Evolutionary conservation across 2,113 vertebrate species (phyloP), one percentile per base, ranked within the genome.

Genomic region (Sphyrna mokarran): DNA sequence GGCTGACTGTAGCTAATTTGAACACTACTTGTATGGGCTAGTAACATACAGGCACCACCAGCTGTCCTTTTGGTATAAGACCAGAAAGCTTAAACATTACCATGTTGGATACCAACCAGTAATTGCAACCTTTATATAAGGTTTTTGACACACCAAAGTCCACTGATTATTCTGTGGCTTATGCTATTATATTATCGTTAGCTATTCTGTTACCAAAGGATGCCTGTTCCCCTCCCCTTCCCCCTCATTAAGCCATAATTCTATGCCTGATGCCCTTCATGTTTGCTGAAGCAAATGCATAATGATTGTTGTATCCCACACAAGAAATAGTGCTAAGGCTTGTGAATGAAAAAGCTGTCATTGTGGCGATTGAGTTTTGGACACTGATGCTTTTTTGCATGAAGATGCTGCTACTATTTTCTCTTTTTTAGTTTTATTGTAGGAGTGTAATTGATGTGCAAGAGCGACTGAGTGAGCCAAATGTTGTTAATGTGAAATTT

Each of bases 351-450:
- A 86, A 95, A 95, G 76, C 95, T 95, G 76, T 95, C 63, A 40
- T 97, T 97, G 98, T 98, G 97, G 97, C 97, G 96, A 97, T 96
- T 97, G 97, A 97, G 96, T 85, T 96, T 97, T 97, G 97, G 96
- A 97, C 97, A 97, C 96, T 97, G 98, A 98, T 97, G 97, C 96
- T 98, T 97, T 97, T 98, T 97, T 98, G 98, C 98, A 98, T 98
- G 98, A 97, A 96, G 97, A 97, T 97, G 97, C 97, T 97, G 97
- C 97, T 97, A 96, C 96, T 96, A 96, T 97, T 96, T 95, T 97
- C 97, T 97, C 97, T 97, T 97, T 97, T 97, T 97, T 97, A 96
- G 95, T 98, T 97, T 97, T 96, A 96, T 96, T 96, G 97, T 98
- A 98, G 97, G 69, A 97, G 96, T 97, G 96, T 97, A 97, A 97